Evolutionary conservation across 2,113 vertebrate genomes (phyloP), one percentile per base, ranked within the genome.

Genomic region (Saccopteryx leptura): DNA sequence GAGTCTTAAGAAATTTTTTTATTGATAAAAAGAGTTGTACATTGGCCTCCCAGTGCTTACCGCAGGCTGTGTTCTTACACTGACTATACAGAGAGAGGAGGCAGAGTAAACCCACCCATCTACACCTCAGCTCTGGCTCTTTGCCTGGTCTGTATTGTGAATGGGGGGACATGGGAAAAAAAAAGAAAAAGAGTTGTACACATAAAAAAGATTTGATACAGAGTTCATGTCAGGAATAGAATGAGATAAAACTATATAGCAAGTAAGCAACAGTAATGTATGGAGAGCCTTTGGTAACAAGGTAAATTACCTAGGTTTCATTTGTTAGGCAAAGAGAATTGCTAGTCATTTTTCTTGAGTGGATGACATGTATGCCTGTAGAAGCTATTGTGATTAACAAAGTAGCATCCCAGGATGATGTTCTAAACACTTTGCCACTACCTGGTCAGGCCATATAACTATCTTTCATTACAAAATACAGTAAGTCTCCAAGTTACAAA

Each of bases 381-480:
- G 71, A 91, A 61, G 17, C 23, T 85, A 31, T 26, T 75, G 65
- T 80, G 60, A 85, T 61, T 60, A 88, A 66, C 61, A 87, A 21
- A 92, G 11, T 65, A 39, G 39, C 39, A 39, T 39, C 39, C 39
- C 39, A 39, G 39, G 39, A 3, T 39, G 39, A 39, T 39, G 39
- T 39, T 39, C 39, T 39, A 39, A 3, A 2, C 39, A 39, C 39
- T 39, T 3, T 39, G 39, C 39, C 39, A 39, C 39, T 39, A 39
- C 39, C 3, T 39, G 39, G 39, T 39, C 39, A 39, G 39, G 39
- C 2, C 39, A 74, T 9, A 11, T 7, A 74, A 14, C 24, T 91
- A 31, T 75, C 28, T 95, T 97, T 90, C 71, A 76, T 78, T 90
- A 84, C 12, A 89, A 86, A 83, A 75, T 82, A 39, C 39, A 39